These are phyloP conservation scores for Nerophis lumbriciformis DNA, from an alignment of 2,113 vertebrate genomes.

Conservation along the genomic window DNA sequence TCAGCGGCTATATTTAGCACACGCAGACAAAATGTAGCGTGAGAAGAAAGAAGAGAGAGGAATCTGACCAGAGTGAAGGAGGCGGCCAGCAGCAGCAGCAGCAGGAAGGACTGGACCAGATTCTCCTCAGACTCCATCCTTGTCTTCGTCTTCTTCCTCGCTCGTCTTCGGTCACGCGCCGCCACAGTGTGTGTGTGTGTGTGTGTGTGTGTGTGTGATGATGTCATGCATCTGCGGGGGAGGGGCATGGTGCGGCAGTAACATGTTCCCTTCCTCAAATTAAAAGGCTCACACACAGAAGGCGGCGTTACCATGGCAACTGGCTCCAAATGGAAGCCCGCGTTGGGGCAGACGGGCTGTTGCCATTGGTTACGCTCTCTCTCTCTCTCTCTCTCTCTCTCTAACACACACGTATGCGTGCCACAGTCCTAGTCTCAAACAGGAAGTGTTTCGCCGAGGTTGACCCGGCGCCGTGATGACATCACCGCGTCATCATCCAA, in stretches of 20 bases:
- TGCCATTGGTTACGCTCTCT: no score
- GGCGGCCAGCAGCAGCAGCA: slow-evolving; percentile 3
- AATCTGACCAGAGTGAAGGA: slow-evolving; percentile 1
- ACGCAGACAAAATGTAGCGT: no score
- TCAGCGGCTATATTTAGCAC: no score
- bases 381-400: no score
- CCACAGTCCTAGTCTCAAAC: not conserved
- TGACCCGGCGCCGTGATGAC: no score
- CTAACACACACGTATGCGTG: not conserved
- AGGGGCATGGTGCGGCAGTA: slow-evolving; percentile 2
- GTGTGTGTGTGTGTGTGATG: slow-evolving; percentile 11
- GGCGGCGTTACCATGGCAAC: no score
- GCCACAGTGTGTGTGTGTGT: slow-evolving; percentile 13
- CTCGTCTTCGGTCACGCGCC: not conserved
- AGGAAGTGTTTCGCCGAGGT: not conserved
- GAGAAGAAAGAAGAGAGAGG: no score
- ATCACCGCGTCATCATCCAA: no score
- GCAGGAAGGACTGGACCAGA: not conserved
- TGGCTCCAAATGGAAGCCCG: no score
- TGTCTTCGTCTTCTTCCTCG: not conserved
- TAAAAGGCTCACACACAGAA: no score
- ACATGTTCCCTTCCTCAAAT: no score
- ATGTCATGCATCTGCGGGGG: slow-evolving; percentile 23
- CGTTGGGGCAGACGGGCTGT: no score
- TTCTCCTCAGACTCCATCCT: slow-evolving; percentile 11